Percentiles rank a stretch among this genome's conserved stretches.
Conservation (phyloP, 2,888 invertebrate genomes). For the Tolmerus cingulatus region DNA sequence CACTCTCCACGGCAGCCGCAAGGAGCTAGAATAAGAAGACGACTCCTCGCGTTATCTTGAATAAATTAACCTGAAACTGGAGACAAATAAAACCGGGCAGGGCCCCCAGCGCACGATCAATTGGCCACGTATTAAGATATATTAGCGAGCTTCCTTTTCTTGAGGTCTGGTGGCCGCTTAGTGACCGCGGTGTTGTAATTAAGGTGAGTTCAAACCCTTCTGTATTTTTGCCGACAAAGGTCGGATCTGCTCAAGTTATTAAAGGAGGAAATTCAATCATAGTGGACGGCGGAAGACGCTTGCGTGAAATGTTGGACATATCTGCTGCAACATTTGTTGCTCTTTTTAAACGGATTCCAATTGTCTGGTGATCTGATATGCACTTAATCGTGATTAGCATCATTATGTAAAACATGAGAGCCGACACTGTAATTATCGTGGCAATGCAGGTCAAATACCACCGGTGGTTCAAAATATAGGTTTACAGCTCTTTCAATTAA, state of each 20-base stretch:
- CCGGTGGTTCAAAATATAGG: neutral
- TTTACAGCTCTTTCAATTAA: neutral
- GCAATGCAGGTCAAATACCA: neutral
- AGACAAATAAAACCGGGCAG: conserved; percentile 18
- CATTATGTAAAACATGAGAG: neutral
- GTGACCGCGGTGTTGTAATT: conserved; percentile 4
- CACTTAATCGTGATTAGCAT: neutral
- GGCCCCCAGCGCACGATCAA: conserved; percentile 3
- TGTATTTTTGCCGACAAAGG: conserved; percentile 10
- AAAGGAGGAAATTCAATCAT: conserved; percentile 1
- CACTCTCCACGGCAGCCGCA: neutral
- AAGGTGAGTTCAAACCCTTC: neutral
- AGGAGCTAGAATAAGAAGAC: neutral
- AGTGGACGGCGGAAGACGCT: neutral
- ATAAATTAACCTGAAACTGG: conserved; percentile 36
- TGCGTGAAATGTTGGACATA: neutral
- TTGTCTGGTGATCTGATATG: neutral
- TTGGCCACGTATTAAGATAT: conserved; percentile 33
- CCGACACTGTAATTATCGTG: neutral
- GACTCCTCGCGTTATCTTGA: conserved; percentile 27
- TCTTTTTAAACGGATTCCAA: neutral
- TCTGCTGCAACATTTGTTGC: neutral
- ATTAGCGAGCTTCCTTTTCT: conserved; percentile 10
- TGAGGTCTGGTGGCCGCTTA: neutral
- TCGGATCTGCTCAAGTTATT: neutral